phyloP scores from a whole-genome alignment of 2,888 invertebrate species.

The Ichneumoninae sp. region DNA sequence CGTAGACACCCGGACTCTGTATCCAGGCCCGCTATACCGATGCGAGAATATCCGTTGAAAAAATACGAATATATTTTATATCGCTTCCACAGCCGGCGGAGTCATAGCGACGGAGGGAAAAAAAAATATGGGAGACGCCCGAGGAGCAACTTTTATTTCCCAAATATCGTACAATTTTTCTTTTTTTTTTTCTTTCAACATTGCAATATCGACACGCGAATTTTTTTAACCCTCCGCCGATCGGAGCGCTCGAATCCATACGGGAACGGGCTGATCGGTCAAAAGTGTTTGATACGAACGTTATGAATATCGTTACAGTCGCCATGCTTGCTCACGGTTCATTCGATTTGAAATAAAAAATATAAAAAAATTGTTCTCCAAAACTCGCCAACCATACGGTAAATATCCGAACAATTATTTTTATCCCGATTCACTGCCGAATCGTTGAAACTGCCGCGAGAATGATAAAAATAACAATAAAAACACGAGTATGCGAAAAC shows the following conservation, averaged over 20 bases:
- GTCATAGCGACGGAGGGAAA: neutral
- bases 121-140: conserved; percentile 38
- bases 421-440: neutral
- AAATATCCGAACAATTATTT: neutral
- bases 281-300: neutral
- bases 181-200: conserved; percentile 22
- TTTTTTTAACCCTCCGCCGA: neutral
- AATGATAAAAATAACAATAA: neutral
- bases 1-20: conserved; percentile 30
- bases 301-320: neutral
- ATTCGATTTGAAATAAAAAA: neutral
- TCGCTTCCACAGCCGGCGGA: conserved; percentile 35
- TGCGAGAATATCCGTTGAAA: conserved; percentile 76
- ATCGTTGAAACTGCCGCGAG: neutral
- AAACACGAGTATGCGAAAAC: neutral
- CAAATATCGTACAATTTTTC: neutral
- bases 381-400: neutral
- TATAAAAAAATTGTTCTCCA: neutral
- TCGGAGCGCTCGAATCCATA: neutral
- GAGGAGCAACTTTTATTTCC: conserved; percentile 49
- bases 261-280: too few species aligned
- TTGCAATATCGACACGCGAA: conserved; percentile 18
- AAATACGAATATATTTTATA: conserved; percentile 81
- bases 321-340: neutral
- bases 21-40: conserved; percentile 29